A percentile compares a stretch with the other conserved stretches of the same genome.
Conservation (phyloP, 2,113 vertebrate genomes). For the Pholis gunnellus region DNA sequence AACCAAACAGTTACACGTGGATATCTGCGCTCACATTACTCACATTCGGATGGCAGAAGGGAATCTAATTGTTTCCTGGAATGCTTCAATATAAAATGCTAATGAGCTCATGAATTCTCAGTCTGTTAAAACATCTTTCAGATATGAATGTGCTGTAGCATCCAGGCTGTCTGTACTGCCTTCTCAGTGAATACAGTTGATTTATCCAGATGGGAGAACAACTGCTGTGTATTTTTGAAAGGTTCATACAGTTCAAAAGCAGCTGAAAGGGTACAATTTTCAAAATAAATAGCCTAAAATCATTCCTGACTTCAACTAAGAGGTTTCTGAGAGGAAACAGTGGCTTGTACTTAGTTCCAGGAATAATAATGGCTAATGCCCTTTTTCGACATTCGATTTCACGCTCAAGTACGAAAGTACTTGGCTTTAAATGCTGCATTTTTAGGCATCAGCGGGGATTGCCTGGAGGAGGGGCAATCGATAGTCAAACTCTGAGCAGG, state of each 20-base stretch:
- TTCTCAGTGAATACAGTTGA: neutral
- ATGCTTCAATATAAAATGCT: slow-evolving; percentile 26
- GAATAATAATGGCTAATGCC: slow-evolving; percentile 62
- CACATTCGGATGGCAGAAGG: slow-evolving; percentile 2
- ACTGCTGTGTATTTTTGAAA: neutral
- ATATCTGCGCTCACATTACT: slow-evolving; percentile 31
- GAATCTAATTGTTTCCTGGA: slow-evolving; percentile 39
- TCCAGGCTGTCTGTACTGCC: neutral
- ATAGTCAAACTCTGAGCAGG: slow-evolving; percentile 42
- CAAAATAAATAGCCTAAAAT: slow-evolving; percentile 19
- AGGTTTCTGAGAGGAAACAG: slow-evolving; percentile 31
- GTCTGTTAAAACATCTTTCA: slow-evolving; percentile 4
- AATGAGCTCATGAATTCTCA: slow-evolving; percentile 7
- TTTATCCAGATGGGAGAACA: slow-evolving; percentile 1
- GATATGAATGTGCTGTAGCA: neutral
- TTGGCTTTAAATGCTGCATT: slow-evolving; percentile 51
- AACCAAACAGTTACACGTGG: slow-evolving; percentile 1
- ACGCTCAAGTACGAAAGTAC: slow-evolving; percentile 57
- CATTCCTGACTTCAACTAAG: slow-evolving; percentile 19
- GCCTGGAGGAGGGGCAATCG: slow-evolving; percentile 47
- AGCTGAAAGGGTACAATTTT: slow-evolving; percentile 14
- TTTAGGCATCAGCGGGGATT: slow-evolving; percentile 53
- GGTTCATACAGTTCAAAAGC: slow-evolving; percentile 8
- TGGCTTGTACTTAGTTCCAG: slow-evolving; percentile 39
- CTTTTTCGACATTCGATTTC: slow-evolving; percentile 65